Conservation (phyloP, 2,797 vertebrate genomes). For the Menidia menidia region DNA sequence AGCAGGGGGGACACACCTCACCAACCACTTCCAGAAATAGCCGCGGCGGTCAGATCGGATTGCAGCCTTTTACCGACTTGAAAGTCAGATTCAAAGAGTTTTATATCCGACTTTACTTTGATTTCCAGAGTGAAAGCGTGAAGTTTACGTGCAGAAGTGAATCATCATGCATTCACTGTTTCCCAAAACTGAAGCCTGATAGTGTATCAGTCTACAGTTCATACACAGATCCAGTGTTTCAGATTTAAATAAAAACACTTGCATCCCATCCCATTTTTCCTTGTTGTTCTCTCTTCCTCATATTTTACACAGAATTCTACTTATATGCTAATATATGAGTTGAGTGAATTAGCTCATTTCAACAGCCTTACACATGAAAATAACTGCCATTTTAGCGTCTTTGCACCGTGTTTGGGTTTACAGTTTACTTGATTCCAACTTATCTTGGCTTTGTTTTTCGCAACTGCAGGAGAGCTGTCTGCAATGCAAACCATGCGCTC, state of each 20-base stretch:
- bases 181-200: background rate
- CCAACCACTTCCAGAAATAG: conserved; percentile 36
- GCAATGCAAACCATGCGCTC: background rate
- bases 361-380: background rate
- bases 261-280: background rate
- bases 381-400: background rate
- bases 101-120: background rate
- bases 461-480: conserved; percentile 13
- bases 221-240: background rate
- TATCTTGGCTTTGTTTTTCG: background rate
- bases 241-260: conserved; percentile 9
- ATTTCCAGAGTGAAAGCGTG: background rate
- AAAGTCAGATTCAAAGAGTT: background rate
- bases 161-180: background rate
- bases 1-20: conserved; percentile 46
- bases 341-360: conserved; percentile 3
- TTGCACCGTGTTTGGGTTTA: background rate
- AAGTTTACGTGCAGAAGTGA: background rate
- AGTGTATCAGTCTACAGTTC: background rate
- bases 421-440: background rate
- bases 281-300: conserved; percentile 1
- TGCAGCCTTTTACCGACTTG: background rate
- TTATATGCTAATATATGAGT: background rate
- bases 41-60: background rate
- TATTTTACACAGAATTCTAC: background rate